Evolutionary conservation across 2,888 invertebrate species (phyloP), one percentile per base, ranked within the genome.

Genomic region (Zhuqinia jingwanae): DNA sequence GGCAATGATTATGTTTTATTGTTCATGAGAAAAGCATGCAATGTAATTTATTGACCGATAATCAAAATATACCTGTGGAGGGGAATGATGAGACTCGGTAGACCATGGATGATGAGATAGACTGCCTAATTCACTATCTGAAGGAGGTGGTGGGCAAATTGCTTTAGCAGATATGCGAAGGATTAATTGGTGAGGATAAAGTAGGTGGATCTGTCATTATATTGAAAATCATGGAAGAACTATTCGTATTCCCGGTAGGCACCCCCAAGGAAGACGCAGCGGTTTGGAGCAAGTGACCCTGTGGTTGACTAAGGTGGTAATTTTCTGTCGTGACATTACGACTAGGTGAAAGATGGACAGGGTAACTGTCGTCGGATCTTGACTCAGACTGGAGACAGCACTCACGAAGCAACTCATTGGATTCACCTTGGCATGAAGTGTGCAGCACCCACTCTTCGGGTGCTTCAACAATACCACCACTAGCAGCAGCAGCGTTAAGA

Each of bases 401-500:
- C 76, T 91, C 91, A 56, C 89, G 90, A 10, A 90, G 83, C 82
- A 90, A 84, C 76, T 90, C 90, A 88, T 85, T 89, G 17, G 90
- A 88, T 70, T 91, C 90, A 73, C 89, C 90, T 84, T 90, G 88
- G 79, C 89, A 89, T 78, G 90, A 89, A 20, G 91, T 91, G 87
- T 91, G 90, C 70, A 91, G 88, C 70, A 91, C 89, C 91, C 91
- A 91, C 84, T 91, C 91, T 63, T 90, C 90, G 75, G 89, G 89
- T 36, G 84, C 83, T 20, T 81, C 88, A 56, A 88, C 88, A 63
- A 80, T 77, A 42, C 53, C 84, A 22, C 17, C 63, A 47, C 47
- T 60, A 13, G 30, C 36, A 36, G 30, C 79, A 60, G 81, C 36
- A 13, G 83, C 47, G 77, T 60, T 70, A 20, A 60, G 79, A 17